Evolutionary conservation across 2,797 vertebrate genomes (phyloP).

Genomic region (Cetoscarus ocellatus): DNA sequence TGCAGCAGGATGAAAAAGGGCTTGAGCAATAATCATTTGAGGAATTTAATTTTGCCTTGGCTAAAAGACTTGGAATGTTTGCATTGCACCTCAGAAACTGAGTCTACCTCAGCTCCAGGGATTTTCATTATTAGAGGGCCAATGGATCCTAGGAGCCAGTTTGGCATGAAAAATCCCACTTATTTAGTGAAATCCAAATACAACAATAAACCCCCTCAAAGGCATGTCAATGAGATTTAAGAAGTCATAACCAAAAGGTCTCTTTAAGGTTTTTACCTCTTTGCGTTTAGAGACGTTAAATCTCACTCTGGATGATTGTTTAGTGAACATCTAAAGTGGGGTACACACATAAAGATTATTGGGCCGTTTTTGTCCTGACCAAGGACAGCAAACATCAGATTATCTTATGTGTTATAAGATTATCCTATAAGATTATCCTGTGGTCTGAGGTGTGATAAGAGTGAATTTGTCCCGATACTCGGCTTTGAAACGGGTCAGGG

Average conservation of each 20-base stretch:
- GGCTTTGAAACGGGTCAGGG: too few species aligned
- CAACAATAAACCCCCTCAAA: slow-evolving; percentile 37
- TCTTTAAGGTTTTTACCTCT: slow-evolving; percentile 11
- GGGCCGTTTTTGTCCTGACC: too few species aligned
- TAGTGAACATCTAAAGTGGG: too few species aligned
- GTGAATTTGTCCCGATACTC: too few species aligned
- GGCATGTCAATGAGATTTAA: slow-evolving; percentile 31
- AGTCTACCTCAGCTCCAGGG: slow-evolving; percentile 28
- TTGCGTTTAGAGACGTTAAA: too few species aligned
- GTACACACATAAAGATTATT: too few species aligned
- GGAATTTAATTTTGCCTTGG: slow-evolving; percentile 79
- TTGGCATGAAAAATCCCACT: slow-evolving; percentile 27
- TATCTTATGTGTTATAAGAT: too few species aligned
- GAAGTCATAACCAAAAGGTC: slow-evolving; percentile 19
- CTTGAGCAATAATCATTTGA: slow-evolving; percentile 77
- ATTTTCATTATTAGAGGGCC: slow-evolving; percentile 52
- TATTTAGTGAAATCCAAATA: slow-evolving; percentile 42
- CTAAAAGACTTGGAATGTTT: slow-evolving; percentile 76
- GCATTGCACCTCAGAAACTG: slow-evolving; percentile 63
- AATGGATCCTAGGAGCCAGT: slow-evolving; percentile 37
- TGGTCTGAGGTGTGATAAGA: too few species aligned
- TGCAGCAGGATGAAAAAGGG: slow-evolving; percentile 35
- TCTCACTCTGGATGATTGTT: too few species aligned
- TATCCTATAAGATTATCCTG: too few species aligned
- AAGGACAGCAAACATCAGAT: too few species aligned